Base-by-base conservation (phyloP, 2,113 vertebrate species). In the Boulengeromyrus knoepffleri region DNA sequence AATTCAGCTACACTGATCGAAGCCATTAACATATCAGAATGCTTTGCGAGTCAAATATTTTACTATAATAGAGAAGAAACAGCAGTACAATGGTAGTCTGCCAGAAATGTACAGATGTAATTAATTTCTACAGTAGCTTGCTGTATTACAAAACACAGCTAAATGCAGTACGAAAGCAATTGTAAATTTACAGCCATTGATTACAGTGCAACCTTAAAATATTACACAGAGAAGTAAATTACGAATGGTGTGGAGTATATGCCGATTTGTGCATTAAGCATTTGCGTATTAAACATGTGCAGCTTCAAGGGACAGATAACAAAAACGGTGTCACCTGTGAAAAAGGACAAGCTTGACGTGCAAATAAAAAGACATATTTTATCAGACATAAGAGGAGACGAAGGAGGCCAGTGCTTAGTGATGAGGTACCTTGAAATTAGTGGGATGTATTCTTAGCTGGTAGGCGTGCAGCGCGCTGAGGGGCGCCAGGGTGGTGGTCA, bases 401-500 rank as follows among this genome's bases (percentile, higher is more conserved):
- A 47, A 46, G 6, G 42, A 47, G 21, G 83, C 47, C 39, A 39
- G 15, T 53, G 24, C 10, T 87, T 53, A 53, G 85, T 12, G 83
- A 47, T 2, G 45, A 3, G 83, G 2, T 84, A 96, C 96, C 96
- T 96, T 96, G 90, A 97, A 97, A 91, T 97, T 96, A 5, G 77
- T 92, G 0, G 96, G 96, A 90, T 96, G 93, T 89, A 97, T 96
- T 91, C 95, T 92, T 10, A 97, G 95, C 87, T 94, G 91, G 90
- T 96, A 96, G 91, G 96, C 96, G 10, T 97, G 96, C 9, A 95
- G 91, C 0, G 93, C 94, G 45, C 96, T 96, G 46, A 97, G 94
- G 1, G 93, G 93, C 8, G 92, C 95, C 92, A 97, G 91, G 1
- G 91, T 95, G 39, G 92, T 92, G 6, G 93, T 94, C 84, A 96